Percentiles rank a stretch among this genome's conserved stretches.
Evolutionary conservation across 2,888 invertebrate species (phyloP).

Genomic region (Athripsodes cinereus): DNA sequence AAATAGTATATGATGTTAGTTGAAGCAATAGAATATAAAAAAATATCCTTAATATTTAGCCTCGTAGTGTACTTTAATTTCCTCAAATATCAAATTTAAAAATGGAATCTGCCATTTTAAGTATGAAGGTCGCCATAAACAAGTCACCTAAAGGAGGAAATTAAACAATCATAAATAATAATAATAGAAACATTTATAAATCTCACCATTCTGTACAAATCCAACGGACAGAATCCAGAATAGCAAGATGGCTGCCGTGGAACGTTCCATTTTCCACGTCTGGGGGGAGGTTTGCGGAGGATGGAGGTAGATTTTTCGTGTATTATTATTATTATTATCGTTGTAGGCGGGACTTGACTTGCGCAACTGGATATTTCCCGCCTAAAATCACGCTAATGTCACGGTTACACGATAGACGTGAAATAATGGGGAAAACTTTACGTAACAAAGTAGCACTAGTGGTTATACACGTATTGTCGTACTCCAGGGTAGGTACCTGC

Average conservation of each 20-base stretch:
- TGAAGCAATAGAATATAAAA: too few species aligned
- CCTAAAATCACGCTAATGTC: slow-evolving; percentile 5
- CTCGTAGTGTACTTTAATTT: background rate
- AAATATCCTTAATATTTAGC: too few species aligned
- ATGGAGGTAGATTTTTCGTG: background rate
- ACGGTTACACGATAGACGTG: slow-evolving; percentile 5
- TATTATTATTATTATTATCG: background rate
- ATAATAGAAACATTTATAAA: background rate
- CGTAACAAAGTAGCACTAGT: slow-evolving; percentile 2
- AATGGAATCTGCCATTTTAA: background rate
- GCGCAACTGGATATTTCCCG: background rate
- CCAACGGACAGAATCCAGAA: slow-evolving; percentile 18
- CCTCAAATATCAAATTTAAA: background rate
- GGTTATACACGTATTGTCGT: too few species aligned
- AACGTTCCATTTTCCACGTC: slow-evolving; percentile 21
- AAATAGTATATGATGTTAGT: too few species aligned
- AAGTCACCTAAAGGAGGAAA: slow-evolving; percentile 1
- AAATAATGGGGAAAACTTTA: slow-evolving; percentile 3
- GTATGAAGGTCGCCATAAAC: background rate
- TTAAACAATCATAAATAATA: background rate
- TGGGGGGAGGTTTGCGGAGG: slow-evolving; percentile 16
- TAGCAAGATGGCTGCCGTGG: slow-evolving; percentile 19
- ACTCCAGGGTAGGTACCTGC: too few species aligned
- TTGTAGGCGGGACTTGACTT: background rate
- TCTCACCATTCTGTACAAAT: slow-evolving; percentile 23